Percentiles rank a stretch among this genome's conserved stretches.
These are phyloP conservation scores for Glyptemys insculpta DNA, from an alignment of 2,797 vertebrate genomes.

Conservation along the genomic window DNA sequence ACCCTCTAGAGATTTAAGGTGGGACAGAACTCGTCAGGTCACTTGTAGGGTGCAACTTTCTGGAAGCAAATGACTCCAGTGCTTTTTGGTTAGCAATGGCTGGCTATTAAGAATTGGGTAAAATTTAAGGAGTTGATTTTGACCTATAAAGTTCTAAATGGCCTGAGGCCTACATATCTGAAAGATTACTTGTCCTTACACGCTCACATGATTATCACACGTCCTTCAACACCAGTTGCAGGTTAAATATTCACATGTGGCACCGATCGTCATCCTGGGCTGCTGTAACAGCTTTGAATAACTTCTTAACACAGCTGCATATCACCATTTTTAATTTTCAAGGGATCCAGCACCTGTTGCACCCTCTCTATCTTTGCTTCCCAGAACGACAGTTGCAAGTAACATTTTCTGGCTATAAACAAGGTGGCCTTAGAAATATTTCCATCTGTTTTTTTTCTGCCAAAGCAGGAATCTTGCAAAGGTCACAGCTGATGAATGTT, in stretches of 20 bases:
- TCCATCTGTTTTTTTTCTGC: neutral
- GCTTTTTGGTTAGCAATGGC: neutral
- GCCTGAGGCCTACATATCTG: neutral
- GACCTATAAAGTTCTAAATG: neutral
- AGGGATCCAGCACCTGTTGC: neutral
- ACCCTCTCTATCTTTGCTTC: neutral
- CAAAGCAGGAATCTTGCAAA: conserved; percentile 11
- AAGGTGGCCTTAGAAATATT: neutral
- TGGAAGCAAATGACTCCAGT: neutral
- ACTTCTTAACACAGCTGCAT: neutral
- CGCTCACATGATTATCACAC: neutral
- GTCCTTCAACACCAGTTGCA: neutral
- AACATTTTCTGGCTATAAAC: neutral
- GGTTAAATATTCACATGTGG: neutral
- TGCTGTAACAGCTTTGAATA: neutral
- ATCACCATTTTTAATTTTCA: neutral
- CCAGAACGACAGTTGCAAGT: neutral
- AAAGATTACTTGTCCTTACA: neutral
- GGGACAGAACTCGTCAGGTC: neutral
- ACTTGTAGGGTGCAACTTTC: neutral
- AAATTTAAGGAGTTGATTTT: neutral
- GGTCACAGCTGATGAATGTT: conserved; percentile 13
- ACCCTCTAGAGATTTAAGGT: neutral
- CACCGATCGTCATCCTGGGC: neutral
- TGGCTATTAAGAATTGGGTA: neutral